Base-by-base conservation (phyloP, 1,140 invertebrate species). In the Lepidurus packardi region DNA sequence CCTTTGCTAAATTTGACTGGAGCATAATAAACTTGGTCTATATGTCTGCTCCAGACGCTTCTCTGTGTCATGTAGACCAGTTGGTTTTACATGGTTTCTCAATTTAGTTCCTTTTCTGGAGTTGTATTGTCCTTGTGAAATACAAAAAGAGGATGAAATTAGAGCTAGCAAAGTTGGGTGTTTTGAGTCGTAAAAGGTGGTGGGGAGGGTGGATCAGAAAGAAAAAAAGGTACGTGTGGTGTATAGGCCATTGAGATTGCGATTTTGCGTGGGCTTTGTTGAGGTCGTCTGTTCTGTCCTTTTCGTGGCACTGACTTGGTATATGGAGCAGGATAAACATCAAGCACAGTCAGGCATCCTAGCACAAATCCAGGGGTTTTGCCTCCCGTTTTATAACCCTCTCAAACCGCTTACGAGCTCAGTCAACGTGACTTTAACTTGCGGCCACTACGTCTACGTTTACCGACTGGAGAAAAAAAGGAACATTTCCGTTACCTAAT, bases 261-360 rank as follows among this genome's bases (percentile, higher is more conserved):
- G 21, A 13, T 65, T 65, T 21, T 21, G 13, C 53, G 21, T n/a
- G 53, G 53, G 53, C 53, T 65, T 65, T 65, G 53, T 65, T 65
- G 5, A 65, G 53, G 53, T 65, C 53, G 53, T 65, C 53, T n/a
- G 16, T 65, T 16, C 53, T 65, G 53, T 65, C 53, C 53, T 65
- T 65, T 65, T 16, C 13, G 7, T n/a, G 53, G 53, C 53, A 21
- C 13, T 7, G 16, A 65, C 13, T 65, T 65, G 53, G 53, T 65
- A 65, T 65, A 65, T 65, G 21, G 53, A 13, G 53, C 13, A 65
- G 53, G 53, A 65, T 65, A 65, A 65, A 21, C 53, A 65, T 65
- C 53, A 65, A 65, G 53, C 53, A 65, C 53, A 1, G 53, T 65
- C 53, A 65, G 53, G 53, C 53, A 65, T 65, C 53, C 53, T 65